Evolutionary conservation across 2,113 vertebrate species (phyloP), one percentile per base, ranked within the genome.

Genomic region (Myiopsitta monachus): DNA sequence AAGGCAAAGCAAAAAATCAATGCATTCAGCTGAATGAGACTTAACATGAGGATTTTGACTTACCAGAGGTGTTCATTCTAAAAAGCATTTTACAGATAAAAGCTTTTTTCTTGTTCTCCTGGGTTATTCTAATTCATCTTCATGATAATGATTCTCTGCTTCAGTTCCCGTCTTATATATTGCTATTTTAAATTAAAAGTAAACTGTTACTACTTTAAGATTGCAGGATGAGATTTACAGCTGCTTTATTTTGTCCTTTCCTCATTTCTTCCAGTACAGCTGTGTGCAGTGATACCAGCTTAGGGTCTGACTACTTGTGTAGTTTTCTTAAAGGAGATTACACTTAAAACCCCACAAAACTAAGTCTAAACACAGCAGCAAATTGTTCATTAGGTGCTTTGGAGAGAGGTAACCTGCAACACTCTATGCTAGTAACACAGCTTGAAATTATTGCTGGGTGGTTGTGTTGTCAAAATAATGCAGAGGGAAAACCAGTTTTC

Each of bases 1-100:
- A 94, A 96, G 36, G 72, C 61, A 94, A 95, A 95, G 68, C 14
- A 81, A 87, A 64, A 85, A 92, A 78, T 82, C 84, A 52, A 28
- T 84, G 38, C 38, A 12, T 87, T 95, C 84, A 27, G 16, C 62
- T 92, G 84, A 68, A 90, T 87, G 59, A 72, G 46, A 79, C 84
- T 91, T 73, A 92, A 61, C 66, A 80, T 30, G 36, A 59, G 69
- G 79, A 93, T 87, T 89, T 87, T 81, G 80, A 85, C 36, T 90
- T 95, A 62, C 19, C 64, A 33, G 6, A 82, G 69, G 87, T 46
- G 43, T 55, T 95, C 54, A 38, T 87, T 92, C 79, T 85, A 41
- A 84, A 94, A 94, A 67, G 18, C 33, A 23, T 51, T 95, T 93
- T 93, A 52, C 41, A 80, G 44, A 64, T 79, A 39, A 78, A 87